Base-by-base conservation (phyloP, 2,113 vertebrate species). In the Scomber scombrus region DNA sequence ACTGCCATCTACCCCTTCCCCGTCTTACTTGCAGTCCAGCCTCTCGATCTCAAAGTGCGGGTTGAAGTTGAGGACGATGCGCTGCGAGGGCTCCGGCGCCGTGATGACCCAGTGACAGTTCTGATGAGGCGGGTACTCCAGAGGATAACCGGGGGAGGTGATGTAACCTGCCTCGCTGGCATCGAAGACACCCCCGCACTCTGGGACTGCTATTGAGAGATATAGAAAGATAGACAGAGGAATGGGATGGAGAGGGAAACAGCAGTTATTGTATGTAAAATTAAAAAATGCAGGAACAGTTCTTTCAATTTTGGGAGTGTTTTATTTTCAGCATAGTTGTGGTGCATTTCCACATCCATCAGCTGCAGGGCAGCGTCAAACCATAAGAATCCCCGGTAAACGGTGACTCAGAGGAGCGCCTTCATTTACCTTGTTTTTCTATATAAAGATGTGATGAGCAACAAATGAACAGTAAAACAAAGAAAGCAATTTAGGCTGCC, bases 1-100 rank as follows among this genome's bases (percentile, higher is more conserved):
- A 10, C 12, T 16, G 26, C 10, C 0, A 2, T 43, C 47, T 51
- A 0, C 55, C 18, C 47, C 18, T 9, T 40, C 58, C 21, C 16
- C 1, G 1, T 47, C 91, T 88, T 88, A 99, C 98, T 98, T 98
- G 98, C 98, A 99, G 89, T 99, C 97, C 0, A 98, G 97, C 78
- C 97, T 96, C 94, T 99, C 98, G 0, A 99, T 97, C 95, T 99
- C 98, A 3, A 99, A 99, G 93, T 99, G 98, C 3, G 98, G 98
- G 94, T 99, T 99, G 95, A 99, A 99, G 96, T 99, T 99, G 90
- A 99, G 97, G 82, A 97, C 96, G 71, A 99, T 98, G 93, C 98
- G 97, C 94, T 99, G 98, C 54, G 96, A 96, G 57, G 96, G 86
- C 85, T 99, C 98, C 0, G 98, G 97, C 10, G 97, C 94, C 0